Evolutionary conservation across 2,113 vertebrate genomes (phyloP).

Genomic region (Microcebus lehilahytsara): DNA sequence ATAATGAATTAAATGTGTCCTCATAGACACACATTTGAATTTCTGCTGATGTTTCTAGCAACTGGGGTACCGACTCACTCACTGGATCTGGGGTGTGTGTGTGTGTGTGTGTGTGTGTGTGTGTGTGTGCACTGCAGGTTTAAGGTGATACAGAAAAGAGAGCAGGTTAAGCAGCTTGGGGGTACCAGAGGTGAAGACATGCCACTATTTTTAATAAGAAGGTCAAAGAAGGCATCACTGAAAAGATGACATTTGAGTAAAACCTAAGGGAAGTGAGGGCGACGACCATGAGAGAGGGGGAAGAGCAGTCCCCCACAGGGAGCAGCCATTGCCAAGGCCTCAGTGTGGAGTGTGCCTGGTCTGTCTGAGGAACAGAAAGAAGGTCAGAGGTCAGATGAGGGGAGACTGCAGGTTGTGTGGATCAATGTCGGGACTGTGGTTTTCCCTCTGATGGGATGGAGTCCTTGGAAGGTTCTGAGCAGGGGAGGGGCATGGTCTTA

Average conservation of each 20-base stretch:
- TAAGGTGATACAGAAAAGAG: neutral
- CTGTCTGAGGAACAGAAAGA: neutral
- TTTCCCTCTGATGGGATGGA: neutral
- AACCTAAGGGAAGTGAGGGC: neutral
- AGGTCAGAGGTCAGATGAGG: neutral
- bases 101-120: neutral
- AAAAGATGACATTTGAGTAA: neutral
- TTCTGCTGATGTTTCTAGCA: neutral
- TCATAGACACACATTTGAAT: neutral
- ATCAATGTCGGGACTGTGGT: neutral
- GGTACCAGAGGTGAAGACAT: neutral
- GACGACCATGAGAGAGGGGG: accelerated
- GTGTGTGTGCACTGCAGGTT: neutral
- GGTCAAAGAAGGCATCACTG: neutral
- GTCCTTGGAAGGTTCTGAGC: neutral
- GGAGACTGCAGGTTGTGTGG: neutral
- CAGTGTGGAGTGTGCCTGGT: neutral
- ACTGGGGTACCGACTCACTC: neutral
- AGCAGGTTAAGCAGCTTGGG: neutral
- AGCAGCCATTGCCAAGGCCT: neutral
- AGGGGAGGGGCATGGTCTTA: neutral
- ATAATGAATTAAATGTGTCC: neutral
- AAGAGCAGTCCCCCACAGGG: neutral
- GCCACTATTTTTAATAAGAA: neutral
- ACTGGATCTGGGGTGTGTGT: neutral